Evolutionary conservation across 53 echinoderm and acorn worm genomes (phyloP).

Genomic region (Pentamera pediparva): DNA sequence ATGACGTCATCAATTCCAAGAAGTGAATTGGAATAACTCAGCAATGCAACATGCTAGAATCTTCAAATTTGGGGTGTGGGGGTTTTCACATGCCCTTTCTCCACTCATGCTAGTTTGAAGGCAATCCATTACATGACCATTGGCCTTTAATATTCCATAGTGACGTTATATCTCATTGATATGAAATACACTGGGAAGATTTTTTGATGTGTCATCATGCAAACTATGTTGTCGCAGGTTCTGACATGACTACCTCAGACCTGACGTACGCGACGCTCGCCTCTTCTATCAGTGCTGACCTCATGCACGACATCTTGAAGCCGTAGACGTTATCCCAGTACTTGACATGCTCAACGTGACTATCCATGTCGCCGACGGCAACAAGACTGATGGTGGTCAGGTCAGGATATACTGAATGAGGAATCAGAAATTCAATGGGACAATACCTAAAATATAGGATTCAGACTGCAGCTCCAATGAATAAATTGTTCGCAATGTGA

Average conservation of each 20-base stretch:
- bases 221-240: slow-evolving; percentile 71
- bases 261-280: slow-evolving; percentile 61
- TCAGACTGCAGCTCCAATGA: not conserved
- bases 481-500: not conserved
- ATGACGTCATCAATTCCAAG: no score
- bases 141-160: not conserved
- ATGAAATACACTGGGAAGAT: not conserved
- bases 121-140: not conserved
- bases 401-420: slow-evolving; percentile 83
- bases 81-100: no score
- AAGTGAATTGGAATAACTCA: no score
- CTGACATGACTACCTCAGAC: slow-evolving; percentile 68
- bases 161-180: not conserved
- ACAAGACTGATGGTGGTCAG: slow-evolving; percentile 79
- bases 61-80: no score
- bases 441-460: not conserved
- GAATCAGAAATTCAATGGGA: not conserved
- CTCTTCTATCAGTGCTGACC: slow-evolving; percentile 84
- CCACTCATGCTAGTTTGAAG: no score
- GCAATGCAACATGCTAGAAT: no score
- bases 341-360: slow-evolving; percentile 57
- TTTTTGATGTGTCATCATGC: not conserved
- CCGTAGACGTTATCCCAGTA: slow-evolving; percentile 99
- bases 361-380: slow-evolving; percentile 70
- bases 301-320: slow-evolving; percentile 99